phyloP scores from a whole-genome alignment of 2,113 vertebrate species.

The Phylloscopus trochiloides region DNA sequence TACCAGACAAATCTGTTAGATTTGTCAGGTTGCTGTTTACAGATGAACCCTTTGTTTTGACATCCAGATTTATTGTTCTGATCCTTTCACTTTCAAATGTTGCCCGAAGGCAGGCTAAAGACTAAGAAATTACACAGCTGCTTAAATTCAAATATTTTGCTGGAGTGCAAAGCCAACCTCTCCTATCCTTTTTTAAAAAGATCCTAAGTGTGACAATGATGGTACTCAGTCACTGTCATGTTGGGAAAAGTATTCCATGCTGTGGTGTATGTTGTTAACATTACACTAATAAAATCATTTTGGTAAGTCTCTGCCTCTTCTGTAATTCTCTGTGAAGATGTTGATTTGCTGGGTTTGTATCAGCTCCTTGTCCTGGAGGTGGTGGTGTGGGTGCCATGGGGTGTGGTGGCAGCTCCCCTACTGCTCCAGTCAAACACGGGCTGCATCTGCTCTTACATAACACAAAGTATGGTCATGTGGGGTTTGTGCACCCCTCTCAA shows the following conservation, averaged over 20 bases:
- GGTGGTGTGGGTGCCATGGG: not conserved
- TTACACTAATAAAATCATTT: not conserved
- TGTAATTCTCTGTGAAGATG: rapidly evolving
- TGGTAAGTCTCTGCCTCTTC: not conserved
- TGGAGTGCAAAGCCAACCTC: not conserved
- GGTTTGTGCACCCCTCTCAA: not conserved
- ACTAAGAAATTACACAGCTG: not conserved
- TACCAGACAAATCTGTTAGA: not conserved
- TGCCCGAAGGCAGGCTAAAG: not conserved
- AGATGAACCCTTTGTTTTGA: not conserved
- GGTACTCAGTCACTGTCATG: not conserved
- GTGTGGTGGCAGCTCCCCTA: not conserved
- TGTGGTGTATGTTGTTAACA: not conserved
- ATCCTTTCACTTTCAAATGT: not conserved
- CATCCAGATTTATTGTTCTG: not conserved
- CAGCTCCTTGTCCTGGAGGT: not conserved
- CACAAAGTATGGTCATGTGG: not conserved
- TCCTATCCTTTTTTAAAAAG: not conserved
- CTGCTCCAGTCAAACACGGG: not conserved
- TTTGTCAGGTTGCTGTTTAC: not conserved
- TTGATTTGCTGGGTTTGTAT: not conserved
- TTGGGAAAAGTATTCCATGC: not conserved
- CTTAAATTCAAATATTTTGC: not conserved
- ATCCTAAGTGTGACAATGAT: not conserved
- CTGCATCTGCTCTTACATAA: not conserved